Percentiles rank a stretch among this genome's conserved stretches.
Conservation (phyloP, 2,888 invertebrate genomes). For the Molorchus minor region DNA sequence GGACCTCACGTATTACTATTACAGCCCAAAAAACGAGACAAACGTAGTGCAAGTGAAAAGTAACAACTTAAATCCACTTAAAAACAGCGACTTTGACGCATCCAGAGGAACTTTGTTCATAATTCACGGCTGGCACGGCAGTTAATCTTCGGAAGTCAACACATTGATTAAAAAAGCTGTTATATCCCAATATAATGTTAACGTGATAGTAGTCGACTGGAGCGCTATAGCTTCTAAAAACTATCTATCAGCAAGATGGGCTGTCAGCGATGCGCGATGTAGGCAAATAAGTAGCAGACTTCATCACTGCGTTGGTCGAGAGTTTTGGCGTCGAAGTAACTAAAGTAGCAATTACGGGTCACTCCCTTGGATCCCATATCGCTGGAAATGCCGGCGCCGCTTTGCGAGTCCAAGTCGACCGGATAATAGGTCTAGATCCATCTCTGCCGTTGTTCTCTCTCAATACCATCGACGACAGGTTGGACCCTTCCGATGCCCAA, state of each 20-base stretch:
- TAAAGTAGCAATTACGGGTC: constrained; percentile 35
- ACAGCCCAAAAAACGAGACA: constrained; percentile 37
- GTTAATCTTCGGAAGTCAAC: constrained; percentile 45
- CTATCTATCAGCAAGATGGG: constrained; percentile 38
- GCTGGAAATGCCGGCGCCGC: constrained; percentile 46
- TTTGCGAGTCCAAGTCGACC: constrained; percentile 14
- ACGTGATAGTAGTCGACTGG: constrained; percentile 57
- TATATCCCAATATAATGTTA: constrained; percentile 45
- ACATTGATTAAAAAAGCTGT: constrained; percentile 42
- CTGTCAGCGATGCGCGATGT: constrained; percentile 40
- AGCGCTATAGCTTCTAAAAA: constrained; percentile 36
- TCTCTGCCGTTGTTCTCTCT: constrained; percentile 16
- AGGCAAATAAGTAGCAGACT: constrained; percentile 48
- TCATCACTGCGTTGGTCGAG: constrained; percentile 29
- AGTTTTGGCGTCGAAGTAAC: constrained; percentile 21
- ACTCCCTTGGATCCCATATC: constrained; percentile 54
- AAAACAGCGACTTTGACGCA: constrained; percentile 39
- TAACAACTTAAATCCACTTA: constrained; percentile 9
- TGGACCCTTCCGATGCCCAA: constrained; percentile 50
- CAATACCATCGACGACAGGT: constrained; percentile 39
- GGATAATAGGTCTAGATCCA: constrained; percentile 50
- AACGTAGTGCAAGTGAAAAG: not conserved
- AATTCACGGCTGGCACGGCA: constrained; percentile 53
- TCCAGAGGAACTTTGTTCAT: constrained; percentile 46
- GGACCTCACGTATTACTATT: constrained; percentile 47